Conservation (phyloP, 1,140 invertebrate genomes). For the Pachypsylla venusta region DNA sequence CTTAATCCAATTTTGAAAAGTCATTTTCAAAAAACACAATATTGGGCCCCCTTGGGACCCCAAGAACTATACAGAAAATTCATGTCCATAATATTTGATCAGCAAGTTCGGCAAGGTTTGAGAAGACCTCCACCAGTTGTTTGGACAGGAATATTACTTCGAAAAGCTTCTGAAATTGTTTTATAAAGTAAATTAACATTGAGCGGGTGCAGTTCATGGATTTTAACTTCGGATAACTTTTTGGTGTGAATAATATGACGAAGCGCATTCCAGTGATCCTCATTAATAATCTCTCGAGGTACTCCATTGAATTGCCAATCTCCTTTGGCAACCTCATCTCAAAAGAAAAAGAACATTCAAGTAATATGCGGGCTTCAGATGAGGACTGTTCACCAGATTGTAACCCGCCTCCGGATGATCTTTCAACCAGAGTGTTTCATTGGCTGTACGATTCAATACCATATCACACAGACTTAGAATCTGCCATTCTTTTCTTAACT, state of each 20-base stretch:
- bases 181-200: slow-evolving; percentile 52
- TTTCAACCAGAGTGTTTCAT: slow-evolving; percentile 75
- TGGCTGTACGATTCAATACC: slow-evolving; percentile 95
- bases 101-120: too few species aligned
- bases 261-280: slow-evolving; percentile 64
- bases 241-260: slow-evolving; percentile 48
- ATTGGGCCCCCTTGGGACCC: too few species aligned
- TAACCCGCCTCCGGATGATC: slow-evolving; percentile 86
- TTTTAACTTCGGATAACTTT: slow-evolving; percentile 57
- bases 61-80: too few species aligned
- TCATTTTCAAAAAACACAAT: too few species aligned
- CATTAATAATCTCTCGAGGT: slow-evolving; percentile 44
- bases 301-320: slow-evolving; percentile 60
- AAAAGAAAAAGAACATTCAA: slow-evolving; percentile 69
- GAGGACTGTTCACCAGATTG: slow-evolving; percentile 80
- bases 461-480: slow-evolving; percentile 88
- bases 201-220: slow-evolving; percentile 72
- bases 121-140: too few species aligned
- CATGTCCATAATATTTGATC: too few species aligned
- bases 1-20: too few species aligned
- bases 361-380: slow-evolving; percentile 84
- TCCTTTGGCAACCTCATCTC: slow-evolving; percentile 58
- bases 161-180: slow-evolving; percentile 46
- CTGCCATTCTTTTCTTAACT: too few species aligned
- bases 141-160: slow-evolving; percentile 33